phyloP scores from a whole-genome alignment of 2,113 vertebrate species.

The Pionites leucogaster region DNA sequence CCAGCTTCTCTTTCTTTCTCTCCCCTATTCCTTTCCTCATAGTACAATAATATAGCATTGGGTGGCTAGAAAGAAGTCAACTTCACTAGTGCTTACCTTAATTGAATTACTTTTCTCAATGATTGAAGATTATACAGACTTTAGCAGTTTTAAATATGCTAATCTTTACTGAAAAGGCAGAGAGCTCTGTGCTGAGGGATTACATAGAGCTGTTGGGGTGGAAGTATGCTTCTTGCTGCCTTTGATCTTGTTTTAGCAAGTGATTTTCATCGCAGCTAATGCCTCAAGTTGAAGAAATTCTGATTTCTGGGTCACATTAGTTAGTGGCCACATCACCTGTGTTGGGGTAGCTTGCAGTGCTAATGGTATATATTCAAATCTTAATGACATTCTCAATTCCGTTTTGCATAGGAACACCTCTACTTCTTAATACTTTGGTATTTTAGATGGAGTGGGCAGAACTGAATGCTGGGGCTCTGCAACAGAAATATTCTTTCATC shows the following conservation, averaged over 20 bases:
- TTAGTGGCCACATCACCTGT: not conserved
- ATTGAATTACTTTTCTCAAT: constrained; percentile 62
- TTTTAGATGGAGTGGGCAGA: not conserved
- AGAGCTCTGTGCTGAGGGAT: constrained; percentile 32
- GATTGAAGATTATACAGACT: constrained; percentile 50
- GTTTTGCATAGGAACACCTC: not conserved
- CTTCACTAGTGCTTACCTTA: constrained; percentile 5
- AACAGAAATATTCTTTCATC: not conserved
- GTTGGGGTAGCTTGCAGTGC: not conserved
- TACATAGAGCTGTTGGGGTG: not conserved
- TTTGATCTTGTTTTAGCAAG: constrained; percentile 24
- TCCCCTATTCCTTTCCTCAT: not conserved
- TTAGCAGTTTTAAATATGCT: constrained; percentile 51
- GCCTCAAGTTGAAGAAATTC: not conserved
- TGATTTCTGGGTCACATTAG: not conserved
- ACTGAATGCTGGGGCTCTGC: not conserved
- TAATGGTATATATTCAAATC: not conserved
- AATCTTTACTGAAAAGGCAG: constrained; percentile 58
- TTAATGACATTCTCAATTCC: not conserved
- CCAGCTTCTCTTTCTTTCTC: not conserved
- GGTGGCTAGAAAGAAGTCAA: not conserved
- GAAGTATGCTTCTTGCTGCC: not conserved
- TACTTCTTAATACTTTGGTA: not conserved
- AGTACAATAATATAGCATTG: not conserved
- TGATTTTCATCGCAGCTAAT: not conserved